These are phyloP conservation scores for Cistogaster globosa DNA, from an alignment of 2,888 invertebrate genomes.

Conservation along the genomic window DNA sequence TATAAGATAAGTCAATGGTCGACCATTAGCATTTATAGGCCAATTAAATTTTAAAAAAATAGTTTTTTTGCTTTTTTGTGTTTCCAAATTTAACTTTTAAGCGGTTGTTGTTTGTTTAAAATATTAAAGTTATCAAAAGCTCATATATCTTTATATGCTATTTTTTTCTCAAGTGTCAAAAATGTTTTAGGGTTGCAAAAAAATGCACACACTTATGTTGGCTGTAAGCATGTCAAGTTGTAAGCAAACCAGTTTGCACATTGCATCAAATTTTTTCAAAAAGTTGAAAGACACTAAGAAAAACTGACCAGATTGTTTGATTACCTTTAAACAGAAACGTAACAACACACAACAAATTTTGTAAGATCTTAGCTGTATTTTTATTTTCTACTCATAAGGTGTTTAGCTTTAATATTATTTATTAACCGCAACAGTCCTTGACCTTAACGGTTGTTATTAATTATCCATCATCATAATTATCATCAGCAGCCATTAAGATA, in stretches of 20 bases:
- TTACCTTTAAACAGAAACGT: too few species aligned
- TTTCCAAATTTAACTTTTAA: conserved; percentile 10
- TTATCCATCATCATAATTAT: conserved; percentile 60
- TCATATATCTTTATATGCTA: conserved; percentile 49
- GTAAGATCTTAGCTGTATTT: too few species aligned
- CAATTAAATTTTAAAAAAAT: too few species aligned
- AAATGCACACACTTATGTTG: conserved; percentile 40
- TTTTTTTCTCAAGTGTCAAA: conserved; percentile 62
- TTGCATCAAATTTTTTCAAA: conserved; percentile 1
- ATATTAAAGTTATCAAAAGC: conserved; percentile 60
- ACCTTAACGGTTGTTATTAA: conserved; percentile 73
- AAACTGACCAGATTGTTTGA: too few species aligned
- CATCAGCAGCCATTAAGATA: conserved; percentile 37
- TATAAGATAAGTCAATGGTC: too few species aligned
- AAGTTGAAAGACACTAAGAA: neutral
- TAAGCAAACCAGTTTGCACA: conserved; percentile 57
- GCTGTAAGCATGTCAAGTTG: conserved; percentile 30
- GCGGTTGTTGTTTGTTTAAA: too few species aligned
- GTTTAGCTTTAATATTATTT: conserved; percentile 64
- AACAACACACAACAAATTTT: too few species aligned
- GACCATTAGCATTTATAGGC: too few species aligned
- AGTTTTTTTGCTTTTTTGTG: neutral
- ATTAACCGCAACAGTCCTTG: conserved; percentile 73
- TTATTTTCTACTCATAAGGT: conserved; percentile 17
- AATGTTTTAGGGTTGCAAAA: conserved; percentile 22